These are phyloP conservation scores for Drosophila flavopinicola DNA, from an alignment of 2,888 invertebrate species.

Conservation along the genomic window DNA sequence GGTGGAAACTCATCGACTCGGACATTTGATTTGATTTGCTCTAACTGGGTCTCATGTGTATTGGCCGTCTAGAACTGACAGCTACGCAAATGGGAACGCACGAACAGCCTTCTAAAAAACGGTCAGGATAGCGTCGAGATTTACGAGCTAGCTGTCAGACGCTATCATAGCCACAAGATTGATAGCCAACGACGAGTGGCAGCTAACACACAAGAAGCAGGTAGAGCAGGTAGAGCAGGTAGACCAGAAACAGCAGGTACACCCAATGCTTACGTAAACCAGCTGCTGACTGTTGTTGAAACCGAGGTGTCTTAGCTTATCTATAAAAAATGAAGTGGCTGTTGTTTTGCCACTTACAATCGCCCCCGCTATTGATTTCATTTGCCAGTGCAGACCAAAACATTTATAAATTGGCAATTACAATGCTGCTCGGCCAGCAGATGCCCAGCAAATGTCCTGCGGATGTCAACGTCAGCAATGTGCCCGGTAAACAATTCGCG, in stretches of 20 bases:
- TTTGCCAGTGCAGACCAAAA: constrained; percentile 39
- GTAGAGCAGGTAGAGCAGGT: constrained; percentile 23
- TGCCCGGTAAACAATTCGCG: constrained; percentile 57
- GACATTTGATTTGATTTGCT: constrained; percentile 57
- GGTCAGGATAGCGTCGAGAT: constrained; percentile 65
- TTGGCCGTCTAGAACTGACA: constrained; percentile 60
- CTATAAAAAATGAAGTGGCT: constrained; percentile 69
- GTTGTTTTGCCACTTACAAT: constrained; percentile 49
- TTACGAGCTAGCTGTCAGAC: constrained; percentile 74
- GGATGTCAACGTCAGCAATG: constrained; percentile 57
- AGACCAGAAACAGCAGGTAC: not conserved
- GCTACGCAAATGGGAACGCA: constrained; percentile 70
- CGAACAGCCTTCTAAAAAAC: constrained; percentile 38
- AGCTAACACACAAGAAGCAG: too few species aligned
- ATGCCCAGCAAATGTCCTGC: constrained; percentile 20
- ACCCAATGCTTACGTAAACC: constrained; percentile 7
- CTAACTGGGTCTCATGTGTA: constrained; percentile 65
- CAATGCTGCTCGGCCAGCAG: constrained; percentile 44
- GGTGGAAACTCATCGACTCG: constrained; percentile 41
- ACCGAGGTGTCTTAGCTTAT: constrained; percentile 50
- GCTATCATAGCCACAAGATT: constrained; percentile 73
- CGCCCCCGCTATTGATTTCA: constrained; percentile 46
- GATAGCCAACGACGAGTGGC: constrained; percentile 59
- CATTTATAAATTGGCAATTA: constrained; percentile 58
- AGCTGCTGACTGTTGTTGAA: constrained; percentile 35